Evolutionary conservation across 2,113 vertebrate genomes (phyloP), one percentile per base, ranked within the genome.

Genomic region (Girardinichthys multiradiatus): DNA sequence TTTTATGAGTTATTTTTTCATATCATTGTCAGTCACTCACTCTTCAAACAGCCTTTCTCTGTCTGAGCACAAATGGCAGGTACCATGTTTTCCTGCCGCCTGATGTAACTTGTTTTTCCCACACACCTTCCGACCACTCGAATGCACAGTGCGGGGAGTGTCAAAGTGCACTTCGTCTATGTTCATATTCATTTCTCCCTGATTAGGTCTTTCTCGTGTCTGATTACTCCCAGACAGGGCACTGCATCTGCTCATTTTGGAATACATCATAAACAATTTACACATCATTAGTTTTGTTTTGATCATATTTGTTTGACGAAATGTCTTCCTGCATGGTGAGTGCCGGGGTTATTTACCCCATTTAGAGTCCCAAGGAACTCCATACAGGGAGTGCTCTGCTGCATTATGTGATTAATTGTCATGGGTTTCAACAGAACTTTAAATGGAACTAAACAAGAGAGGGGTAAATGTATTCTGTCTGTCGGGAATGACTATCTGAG

Each of bases 241-340:
- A 24, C 76, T 64, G 80, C 80, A 78, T 74, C 77, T 57, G 82
- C 85, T 92, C 86, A 79, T 91, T 90, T 87, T 86, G 86, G 74
- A 89, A 81, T 79, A 91, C 91, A 93, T 92, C 91, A 92, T 93
- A 89, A 94, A 93, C 91, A 91, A 93, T 94, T 94, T 94, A 93
- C 94, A 94, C 90, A 68, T 90, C 94, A 94, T 94, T 95, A 94
- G 91, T 91, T 94, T 91, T 93, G 92, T 94, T 94, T 93, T 91
- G 90, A 93, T 94, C 93, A 94, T 92, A 91, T 94, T 92, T 94
- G 92, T 93, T 91, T 90, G 91, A 92, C 77, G 68, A 91, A 92
- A 90, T 85, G 86, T 93, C 88, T 91, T 77, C 81, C 85, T 83
- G 92, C 79, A 64, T 87, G 86, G 87, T 74, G 86, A 86, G 77